Evolutionary conservation across 2,797 vertebrate species (phyloP).

Genomic region (Anguilla obscura): DNA sequence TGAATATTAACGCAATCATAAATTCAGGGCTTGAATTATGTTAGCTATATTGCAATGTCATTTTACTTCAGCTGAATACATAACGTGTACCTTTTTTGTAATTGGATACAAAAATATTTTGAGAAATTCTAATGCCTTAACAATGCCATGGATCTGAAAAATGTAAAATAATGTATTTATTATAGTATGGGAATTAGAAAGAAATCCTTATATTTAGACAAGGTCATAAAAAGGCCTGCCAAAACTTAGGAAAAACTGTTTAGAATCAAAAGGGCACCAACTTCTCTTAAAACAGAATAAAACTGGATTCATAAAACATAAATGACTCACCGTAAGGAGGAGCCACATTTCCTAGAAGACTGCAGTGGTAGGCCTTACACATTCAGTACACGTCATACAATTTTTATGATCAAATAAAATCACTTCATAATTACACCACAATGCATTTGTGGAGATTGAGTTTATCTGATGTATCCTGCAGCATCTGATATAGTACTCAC

Average conservation of each 20-base stretch:
- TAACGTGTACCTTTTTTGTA: slow-evolving; percentile 12
- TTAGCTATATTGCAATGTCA: not conserved
- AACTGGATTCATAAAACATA: not conserved
- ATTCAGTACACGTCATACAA: not conserved
- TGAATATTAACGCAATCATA: slow-evolving; percentile 3
- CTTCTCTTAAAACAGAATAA: not conserved
- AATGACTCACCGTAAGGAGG: not conserved
- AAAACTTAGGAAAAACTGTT: not conserved
- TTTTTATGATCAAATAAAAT: not conserved
- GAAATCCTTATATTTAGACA: not conserved
- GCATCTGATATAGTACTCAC: not conserved
- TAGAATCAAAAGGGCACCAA: not conserved
- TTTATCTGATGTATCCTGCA: not conserved
- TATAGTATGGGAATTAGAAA: not conserved
- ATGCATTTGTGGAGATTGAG: not conserved
- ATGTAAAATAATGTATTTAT: not conserved
- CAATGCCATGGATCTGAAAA: not conserved
- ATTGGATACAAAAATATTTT: not conserved
- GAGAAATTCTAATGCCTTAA: not conserved
- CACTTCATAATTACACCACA: not conserved
- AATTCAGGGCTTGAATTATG: not conserved
- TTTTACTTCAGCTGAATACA: not conserved
- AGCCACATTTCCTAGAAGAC: not conserved
- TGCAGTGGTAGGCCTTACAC: not conserved
- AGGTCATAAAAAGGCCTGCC: not conserved